Base-by-base conservation (phyloP, 2,888 invertebrate genomes). In the Creontiades dilutus region DNA sequence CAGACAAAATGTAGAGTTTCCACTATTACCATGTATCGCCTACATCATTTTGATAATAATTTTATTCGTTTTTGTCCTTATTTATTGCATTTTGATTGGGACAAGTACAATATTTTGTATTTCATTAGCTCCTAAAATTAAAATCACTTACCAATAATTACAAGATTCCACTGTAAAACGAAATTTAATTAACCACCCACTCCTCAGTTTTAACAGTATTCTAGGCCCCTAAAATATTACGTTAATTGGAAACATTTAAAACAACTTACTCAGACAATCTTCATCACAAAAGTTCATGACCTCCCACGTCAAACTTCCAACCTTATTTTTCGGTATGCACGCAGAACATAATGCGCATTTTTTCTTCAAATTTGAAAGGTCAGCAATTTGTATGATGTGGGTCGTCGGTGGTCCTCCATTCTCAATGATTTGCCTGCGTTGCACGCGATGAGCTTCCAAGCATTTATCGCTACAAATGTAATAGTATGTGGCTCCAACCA, bases 221-320 rank as follows among this genome's bases (percentile, higher is more conserved):
- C 37, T 37, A 7, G 37, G 37, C 37, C 37, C 37, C 37, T 57
- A 23, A 7, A 23, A 13, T 16, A 0, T 4, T n/a, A 57, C n/a
- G 57, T 57, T 57, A n/a, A 11, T 5, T 47, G 14, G 23, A 14
- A 84, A 48, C 16, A 84, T 27, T 61, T 9, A 61, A 19, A 11
- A 68, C 52, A 80, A 91, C 92, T 91, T 94, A 92, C 97, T 96
- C 92, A 98, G 94, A 92, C 98, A 98, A 86, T 95, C 94, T 93
- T 98, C 98, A 91, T 97, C 96, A 93, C 98, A 98, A 93, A 97
- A 98, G 93, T 98, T 98, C 96, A 98, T 97, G 0, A 98, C 97
- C 93, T 98, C 98, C 98, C 98, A 98, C 0, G 96, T 95, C 0
- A 97, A 94, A 92, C 96, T 95, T 91, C 95, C 95, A 52, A 96